These are phyloP conservation scores for Panthera uncia DNA, from an alignment of 2,113 vertebrate species.

Conservation along the genomic window DNA sequence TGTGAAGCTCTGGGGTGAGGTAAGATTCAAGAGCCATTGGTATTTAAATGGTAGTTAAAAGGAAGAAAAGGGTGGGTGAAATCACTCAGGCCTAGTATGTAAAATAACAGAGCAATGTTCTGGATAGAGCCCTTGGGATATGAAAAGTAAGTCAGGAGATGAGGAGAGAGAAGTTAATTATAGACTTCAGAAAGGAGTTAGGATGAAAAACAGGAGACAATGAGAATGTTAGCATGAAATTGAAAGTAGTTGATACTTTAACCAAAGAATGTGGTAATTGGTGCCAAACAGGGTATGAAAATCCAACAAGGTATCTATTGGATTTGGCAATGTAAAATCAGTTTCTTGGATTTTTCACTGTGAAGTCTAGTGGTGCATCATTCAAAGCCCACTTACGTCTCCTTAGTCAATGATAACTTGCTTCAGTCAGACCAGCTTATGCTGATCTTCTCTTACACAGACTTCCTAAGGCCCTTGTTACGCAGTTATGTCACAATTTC, in stretches of 20 bases:
- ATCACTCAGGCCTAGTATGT: neutral
- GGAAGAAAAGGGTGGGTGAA: neutral
- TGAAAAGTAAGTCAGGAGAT: neutral
- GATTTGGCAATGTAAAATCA: neutral
- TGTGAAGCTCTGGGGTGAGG: neutral
- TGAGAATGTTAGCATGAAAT: neutral
- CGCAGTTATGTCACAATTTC: neutral
- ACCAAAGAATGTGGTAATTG: neutral
- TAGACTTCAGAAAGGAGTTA: neutral
- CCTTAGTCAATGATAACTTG: neutral
- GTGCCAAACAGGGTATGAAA: neutral
- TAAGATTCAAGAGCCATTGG: neutral
- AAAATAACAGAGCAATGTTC: neutral
- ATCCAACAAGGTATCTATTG: neutral
- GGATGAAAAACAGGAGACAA: neutral
- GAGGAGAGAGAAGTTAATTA: neutral
- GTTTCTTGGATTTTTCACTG: neutral
- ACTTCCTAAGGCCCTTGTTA: neutral
- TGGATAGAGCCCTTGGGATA: neutral
- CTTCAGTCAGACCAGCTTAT: neutral
- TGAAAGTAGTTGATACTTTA: neutral
- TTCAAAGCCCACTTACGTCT: neutral
- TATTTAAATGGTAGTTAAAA: neutral
- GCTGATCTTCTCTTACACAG: neutral
- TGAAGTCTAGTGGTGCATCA: neutral